Conservation (phyloP, 2,888 invertebrate species). For the Xylophagus ater region DNA sequence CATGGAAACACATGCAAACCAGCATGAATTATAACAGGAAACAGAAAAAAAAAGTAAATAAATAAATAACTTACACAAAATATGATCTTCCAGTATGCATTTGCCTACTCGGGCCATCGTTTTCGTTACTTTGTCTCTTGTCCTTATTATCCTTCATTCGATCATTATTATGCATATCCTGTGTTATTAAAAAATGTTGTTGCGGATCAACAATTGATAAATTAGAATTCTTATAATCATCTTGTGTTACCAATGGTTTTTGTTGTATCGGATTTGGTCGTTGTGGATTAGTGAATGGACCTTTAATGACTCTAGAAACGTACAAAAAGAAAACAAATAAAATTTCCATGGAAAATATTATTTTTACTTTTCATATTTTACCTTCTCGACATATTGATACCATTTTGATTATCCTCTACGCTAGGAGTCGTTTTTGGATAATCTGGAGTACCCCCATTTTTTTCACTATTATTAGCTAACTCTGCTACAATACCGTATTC, state of each 20-base stretch:
- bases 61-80: conserved; percentile 9
- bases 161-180: conserved; percentile 15
- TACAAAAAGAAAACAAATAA: not conserved
- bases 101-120: not conserved
- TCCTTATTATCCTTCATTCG: conserved; percentile 9
- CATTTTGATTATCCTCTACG: not conserved
- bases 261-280: conserved; percentile 3
- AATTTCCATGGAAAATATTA: no score
- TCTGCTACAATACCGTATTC: conserved; percentile 9
- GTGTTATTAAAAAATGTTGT: conserved; percentile 10
- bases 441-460: not conserved
- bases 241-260: conserved; percentile 13
- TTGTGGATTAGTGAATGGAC: conserved; percentile 14
- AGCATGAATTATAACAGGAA: no score
- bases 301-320: conserved; percentile 11
- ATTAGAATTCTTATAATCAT: conserved; percentile 13
- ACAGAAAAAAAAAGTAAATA: not conserved
- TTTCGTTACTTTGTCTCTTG: not conserved
- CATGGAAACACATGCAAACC: no score
- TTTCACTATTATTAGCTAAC: conserved; percentile 8
- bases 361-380: no score
- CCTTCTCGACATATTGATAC: not conserved
- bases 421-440: not conserved
- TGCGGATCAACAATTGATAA: conserved; percentile 14
- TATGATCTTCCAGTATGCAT: conserved; percentile 12